Evolutionary conservation across 1,140 invertebrate genomes (phyloP).

Genomic region (Wiebesia pumilae): DNA sequence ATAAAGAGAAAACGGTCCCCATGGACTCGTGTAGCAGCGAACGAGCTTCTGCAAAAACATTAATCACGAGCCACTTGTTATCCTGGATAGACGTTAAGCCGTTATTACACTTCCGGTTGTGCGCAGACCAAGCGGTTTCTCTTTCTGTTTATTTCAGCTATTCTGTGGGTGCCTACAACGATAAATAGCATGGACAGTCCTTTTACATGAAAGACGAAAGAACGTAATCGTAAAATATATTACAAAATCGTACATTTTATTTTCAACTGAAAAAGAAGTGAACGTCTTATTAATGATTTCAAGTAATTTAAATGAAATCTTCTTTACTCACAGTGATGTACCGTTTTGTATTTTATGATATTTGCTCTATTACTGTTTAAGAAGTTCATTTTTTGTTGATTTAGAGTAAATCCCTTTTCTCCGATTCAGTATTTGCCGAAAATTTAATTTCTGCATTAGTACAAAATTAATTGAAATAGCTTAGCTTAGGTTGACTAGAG

Average conservation of each 20-base stretch:
- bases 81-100: constrained; percentile 60
- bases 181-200: background rate
- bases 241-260: background rate
- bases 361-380: background rate
- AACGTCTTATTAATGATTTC: background rate
- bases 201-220: background rate
- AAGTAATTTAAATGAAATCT: background rate
- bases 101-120: constrained; percentile 63
- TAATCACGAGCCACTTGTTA: constrained; percentile 68
- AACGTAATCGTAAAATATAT: background rate
- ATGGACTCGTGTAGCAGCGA: constrained; percentile 54
- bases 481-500: too few species aligned
- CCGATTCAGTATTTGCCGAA: background rate
- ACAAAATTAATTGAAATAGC: background rate
- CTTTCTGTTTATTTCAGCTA: constrained; percentile 42
- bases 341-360: background rate
- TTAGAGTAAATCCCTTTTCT: background rate
- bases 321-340: background rate
- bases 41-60: constrained; percentile 66
- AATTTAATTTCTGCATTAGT: background rate
- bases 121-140: constrained; percentile 43
- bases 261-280: background rate
- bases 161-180: background rate
- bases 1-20: constrained; percentile 57
- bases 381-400: background rate